Conservation (phyloP, 2,797 vertebrate genomes). For the Rhynchotus rufescens region DNA sequence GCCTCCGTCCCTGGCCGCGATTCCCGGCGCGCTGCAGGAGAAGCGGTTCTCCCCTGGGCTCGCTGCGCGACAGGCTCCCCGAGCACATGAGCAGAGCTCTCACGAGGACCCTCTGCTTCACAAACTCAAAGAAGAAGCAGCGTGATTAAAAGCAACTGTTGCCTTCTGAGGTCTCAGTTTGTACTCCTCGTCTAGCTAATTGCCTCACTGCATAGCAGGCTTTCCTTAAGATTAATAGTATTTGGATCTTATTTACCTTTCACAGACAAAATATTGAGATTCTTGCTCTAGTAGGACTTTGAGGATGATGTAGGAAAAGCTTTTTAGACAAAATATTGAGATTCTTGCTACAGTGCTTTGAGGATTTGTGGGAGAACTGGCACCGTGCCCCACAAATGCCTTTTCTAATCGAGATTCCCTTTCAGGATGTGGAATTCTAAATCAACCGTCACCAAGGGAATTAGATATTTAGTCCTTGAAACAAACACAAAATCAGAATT, state of each 20-base stretch:
- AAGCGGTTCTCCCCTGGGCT: no score
- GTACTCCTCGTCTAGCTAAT: background rate
- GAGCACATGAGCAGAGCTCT: no score
- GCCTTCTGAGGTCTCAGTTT: background rate
- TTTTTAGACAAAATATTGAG: constrained; percentile 50
- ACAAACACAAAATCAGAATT: constrained; percentile 22
- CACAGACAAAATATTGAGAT: constrained; percentile 63
- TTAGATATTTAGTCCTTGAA: background rate
- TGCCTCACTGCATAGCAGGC: background rate
- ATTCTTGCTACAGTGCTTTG: constrained; percentile 46
- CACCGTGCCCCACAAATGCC: background rate
- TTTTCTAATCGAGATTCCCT: constrained; percentile 36
- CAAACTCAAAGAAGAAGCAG: background rate
- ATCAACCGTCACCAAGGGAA: background rate
- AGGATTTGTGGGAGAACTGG: constrained; percentile 42
- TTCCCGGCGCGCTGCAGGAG: no score
- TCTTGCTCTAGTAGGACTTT: constrained; percentile 49
- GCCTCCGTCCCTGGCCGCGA: no score
- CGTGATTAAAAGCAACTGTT: background rate
- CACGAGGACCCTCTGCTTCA: background rate
- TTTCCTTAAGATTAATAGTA: constrained; percentile 35
- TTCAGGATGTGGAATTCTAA: background rate
- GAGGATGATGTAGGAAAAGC: constrained; percentile 30
- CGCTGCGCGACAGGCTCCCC: no score
- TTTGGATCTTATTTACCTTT: constrained; percentile 68